Conservation (phyloP, 1,140 invertebrate species). For the Teleogryllus occipitalis region DNA sequence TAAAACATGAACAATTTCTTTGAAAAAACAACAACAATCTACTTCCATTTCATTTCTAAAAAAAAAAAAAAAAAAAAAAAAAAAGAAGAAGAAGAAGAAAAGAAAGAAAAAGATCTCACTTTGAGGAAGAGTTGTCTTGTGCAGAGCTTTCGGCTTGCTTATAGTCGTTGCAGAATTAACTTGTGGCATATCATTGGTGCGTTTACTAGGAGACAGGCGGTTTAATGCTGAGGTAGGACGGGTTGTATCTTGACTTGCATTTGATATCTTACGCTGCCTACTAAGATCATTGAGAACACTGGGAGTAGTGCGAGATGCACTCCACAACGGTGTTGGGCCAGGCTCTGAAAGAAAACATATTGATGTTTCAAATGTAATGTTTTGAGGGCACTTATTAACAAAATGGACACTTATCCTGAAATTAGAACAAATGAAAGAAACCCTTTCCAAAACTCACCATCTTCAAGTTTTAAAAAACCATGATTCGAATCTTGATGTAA, state of each 20-base stretch:
- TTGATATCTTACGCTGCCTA: slow-evolving; percentile 18
- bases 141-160: slow-evolving; percentile 6
- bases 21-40: no score
- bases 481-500: slow-evolving; percentile 54
- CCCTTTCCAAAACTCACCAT: slow-evolving; percentile 34
- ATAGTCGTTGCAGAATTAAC: slow-evolving; percentile 14
- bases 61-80: not conserved
- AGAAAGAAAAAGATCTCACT: not conserved
- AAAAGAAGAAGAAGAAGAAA: not conserved
- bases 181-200: slow-evolving; percentile 25
- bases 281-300: slow-evolving; percentile 11
- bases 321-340: slow-evolving; percentile 13
- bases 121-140: slow-evolving; percentile 13
- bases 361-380: not conserved
- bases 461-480: slow-evolving; percentile 46
- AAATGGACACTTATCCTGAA: no score
- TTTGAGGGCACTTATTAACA: not conserved
- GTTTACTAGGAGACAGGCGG: slow-evolving; percentile 20
- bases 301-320: not conserved
- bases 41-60: not conserved
- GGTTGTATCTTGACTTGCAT: slow-evolving; percentile 13
- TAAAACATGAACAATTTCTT: no score
- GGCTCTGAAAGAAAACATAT: slow-evolving; percentile 13
- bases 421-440: no score
- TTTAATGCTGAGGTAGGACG: slow-evolving; percentile 18